Conservation (phyloP, 53 echinoderm and acorn worm species). For the Echinometra lucunter region DNA sequence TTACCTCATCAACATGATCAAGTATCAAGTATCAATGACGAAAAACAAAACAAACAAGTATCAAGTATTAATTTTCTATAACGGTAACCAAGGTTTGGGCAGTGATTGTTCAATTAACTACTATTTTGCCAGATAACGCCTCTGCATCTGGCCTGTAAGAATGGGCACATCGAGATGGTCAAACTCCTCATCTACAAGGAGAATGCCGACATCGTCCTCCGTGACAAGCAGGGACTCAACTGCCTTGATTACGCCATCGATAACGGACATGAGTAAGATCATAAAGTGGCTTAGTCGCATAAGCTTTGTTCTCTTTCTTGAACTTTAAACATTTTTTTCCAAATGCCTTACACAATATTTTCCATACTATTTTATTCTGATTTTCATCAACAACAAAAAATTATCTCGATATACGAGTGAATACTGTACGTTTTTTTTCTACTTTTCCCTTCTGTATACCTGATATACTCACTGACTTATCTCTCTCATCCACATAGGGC, state of each 20-base stretch:
- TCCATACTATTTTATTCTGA: too few species aligned
- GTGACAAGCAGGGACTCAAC: conserved; percentile 84
- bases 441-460: neutral
- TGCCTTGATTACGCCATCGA: conserved; percentile 91
- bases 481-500: conserved; percentile 67
- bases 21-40: too few species aligned
- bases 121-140: conserved; percentile 84
- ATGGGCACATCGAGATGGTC: conserved; percentile 93
- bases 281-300: too few species aligned
- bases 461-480: neutral
- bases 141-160: conserved; percentile 91
- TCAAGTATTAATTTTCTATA: too few species aligned
- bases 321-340: too few species aligned
- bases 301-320: too few species aligned
- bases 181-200: conserved; percentile 77
- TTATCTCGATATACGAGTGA: too few species aligned
- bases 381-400: too few species aligned
- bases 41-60: too few species aligned
- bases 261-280: conserved; percentile 85
- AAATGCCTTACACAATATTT: too few species aligned
- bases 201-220: conserved; percentile 80
- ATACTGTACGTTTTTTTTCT: neutral
- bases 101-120: neutral
- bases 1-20: too few species aligned
- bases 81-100: too few species aligned